Evolutionary conservation across 2,888 invertebrate genomes (phyloP), one percentile per base, ranked within the genome.

Genomic region (Julus scandinavius): DNA sequence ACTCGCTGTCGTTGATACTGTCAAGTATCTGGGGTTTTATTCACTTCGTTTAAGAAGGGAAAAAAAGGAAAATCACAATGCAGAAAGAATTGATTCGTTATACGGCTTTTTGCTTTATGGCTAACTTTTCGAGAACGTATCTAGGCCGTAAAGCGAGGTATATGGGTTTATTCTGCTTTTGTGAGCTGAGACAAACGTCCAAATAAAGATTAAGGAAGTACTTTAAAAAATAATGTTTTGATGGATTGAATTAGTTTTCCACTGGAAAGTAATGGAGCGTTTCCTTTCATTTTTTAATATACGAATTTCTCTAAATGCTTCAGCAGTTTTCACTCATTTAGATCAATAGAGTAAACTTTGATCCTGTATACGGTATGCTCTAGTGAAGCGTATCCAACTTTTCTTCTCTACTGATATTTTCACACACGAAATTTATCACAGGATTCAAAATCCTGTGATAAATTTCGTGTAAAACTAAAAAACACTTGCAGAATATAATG

Each of bases 331-430:
- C 20, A 20, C 9, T n/a, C 63, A n/a, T n/a, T 63, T 63, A 3
- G 63, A 72, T 72, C 63, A 72, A 72, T 72, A 72, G n/a, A 72
- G 20, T 2, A 54, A 72, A 72, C n/a, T 72, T 72, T 72, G 63
- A 72, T 20, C 58, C 20, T 20, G n/a, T n/a, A 29, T 72, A n/a
- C n/a, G 63, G 63, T 20, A 72, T 72, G 63, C 63, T 72, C 20
- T 72, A 72, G 63, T 20, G 63, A 72, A 72, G 63, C 63, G 63
- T 72, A 72, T 72, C 63, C 63, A 72, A 20, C 63, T 20, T 72
- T 72, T 72, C 29, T 20, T 72, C 20, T 72, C 63, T n/a, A 20
- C n/a, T 20, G n/a, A 20, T n/a, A 7, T 72, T 72, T n/a, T 72
- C 63, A n/a, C 20, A n/a, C n/a, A n/a, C n/a, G n/a, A n/a, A n/a